phyloP scores from a whole-genome alignment of 2,113 vertebrate genomes.

The Clarias batrachus region DNA sequence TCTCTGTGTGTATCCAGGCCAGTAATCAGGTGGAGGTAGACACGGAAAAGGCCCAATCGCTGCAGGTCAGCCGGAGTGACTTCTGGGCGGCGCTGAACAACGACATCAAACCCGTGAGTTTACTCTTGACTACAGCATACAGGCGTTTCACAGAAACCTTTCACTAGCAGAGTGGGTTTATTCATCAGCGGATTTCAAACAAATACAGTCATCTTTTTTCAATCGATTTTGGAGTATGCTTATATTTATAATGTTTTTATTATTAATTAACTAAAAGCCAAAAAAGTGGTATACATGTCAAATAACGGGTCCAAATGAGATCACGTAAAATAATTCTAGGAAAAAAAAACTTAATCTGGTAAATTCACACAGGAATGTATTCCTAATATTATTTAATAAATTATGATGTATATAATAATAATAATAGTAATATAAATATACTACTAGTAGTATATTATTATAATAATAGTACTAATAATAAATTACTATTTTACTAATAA shows the following conservation, averaged over 20 bases:
- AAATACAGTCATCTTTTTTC: background rate
- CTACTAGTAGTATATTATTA: too few species aligned
- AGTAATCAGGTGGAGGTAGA: conserved; percentile 84
- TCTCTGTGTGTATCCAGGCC: conserved; percentile 40
- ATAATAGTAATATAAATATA: too few species aligned
- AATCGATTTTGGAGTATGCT: background rate
- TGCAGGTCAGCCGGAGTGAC: conserved; percentile 84
- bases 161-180: background rate
- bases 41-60: conserved; percentile 88
- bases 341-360: background rate
- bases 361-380: background rate
- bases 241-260: background rate
- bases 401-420: background rate
- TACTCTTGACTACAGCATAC: background rate
- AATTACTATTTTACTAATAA: too few species aligned
- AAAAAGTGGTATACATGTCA: background rate
- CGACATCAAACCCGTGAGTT: conserved; percentile 94
- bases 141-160: background rate
- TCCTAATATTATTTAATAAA: background rate
- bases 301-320: background rate
- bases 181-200: background rate
- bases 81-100: conserved; percentile 90
- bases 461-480: too few species aligned
- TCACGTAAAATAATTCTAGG: background rate
- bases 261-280: background rate